Percentiles rank a stretch among this genome's conserved stretches.
These are phyloP conservation scores for Wasmannia auropunctata DNA, from an alignment of 1,140 invertebrate genomes.

Conservation along the genomic window DNA sequence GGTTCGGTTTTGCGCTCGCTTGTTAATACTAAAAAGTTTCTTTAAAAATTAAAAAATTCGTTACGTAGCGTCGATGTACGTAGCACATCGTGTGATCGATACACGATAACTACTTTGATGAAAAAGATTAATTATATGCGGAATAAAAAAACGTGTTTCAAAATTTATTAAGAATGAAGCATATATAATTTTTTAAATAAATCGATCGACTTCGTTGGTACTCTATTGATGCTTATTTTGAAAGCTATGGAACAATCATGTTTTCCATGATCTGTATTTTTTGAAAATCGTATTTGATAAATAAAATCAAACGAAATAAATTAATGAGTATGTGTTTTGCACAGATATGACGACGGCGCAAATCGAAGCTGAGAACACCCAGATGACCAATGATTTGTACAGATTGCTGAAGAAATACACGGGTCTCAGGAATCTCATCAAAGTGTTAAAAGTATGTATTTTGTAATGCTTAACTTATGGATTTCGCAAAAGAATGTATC, in stretches of 20 bases:
- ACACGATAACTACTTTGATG: not conserved
- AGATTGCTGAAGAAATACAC: conserved; percentile 96
- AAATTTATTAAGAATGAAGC: not conserved
- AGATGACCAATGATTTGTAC: conserved; percentile 97
- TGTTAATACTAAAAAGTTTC: conserved; percentile 25
- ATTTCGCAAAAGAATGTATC: not conserved
- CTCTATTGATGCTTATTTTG: not conserved
- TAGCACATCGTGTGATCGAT: not conserved
- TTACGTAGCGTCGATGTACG: not conserved
- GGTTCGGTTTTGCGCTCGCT: not conserved
- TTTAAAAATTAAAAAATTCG: conserved; percentile 4
- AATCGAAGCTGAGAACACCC: conserved; percentile 96
- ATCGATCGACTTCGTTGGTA: not conserved
- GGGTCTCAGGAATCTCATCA: conserved; percentile 94
- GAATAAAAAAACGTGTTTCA: not conserved
- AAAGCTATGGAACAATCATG: not conserved
- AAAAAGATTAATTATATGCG: not conserved
- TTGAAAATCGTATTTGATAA: not conserved
- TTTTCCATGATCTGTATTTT: not conserved
- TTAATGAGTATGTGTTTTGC: conserved; percentile 74
- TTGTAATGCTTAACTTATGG: not conserved
- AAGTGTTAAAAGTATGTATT: conserved; percentile 91
- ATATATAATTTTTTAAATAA: not conserved
- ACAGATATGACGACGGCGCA: conserved; percentile 96
- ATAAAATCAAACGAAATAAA: not conserved